Evolutionary conservation across 2,888 invertebrate species (phyloP).

Genomic region (Amphipyra berbera): DNA sequence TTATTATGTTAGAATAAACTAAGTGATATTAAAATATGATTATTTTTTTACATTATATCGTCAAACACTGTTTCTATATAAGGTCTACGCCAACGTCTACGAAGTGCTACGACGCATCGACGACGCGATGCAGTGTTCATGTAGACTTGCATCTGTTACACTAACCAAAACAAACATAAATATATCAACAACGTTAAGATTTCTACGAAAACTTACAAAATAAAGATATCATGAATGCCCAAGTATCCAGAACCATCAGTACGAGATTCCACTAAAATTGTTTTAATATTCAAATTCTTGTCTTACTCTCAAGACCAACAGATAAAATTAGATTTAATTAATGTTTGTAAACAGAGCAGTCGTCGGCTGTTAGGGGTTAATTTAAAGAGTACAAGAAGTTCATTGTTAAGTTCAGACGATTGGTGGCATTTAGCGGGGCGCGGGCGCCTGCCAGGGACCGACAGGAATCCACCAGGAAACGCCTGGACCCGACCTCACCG

Average conservation of each 20-base stretch:
- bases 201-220: not conserved
- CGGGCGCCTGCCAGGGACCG: slow-evolving; percentile 78
- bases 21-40: too few relatives aligned
- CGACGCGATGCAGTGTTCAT: slow-evolving; percentile 12
- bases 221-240: slow-evolving; percentile 7
- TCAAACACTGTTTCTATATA: slow-evolving; percentile 21
- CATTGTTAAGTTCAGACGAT: slow-evolving; percentile 85
- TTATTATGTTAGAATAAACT: too few relatives aligned
- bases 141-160: slow-evolving; percentile 22
- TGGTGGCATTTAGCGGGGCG: slow-evolving; percentile 71
- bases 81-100: slow-evolving; percentile 62
- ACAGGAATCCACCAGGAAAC: slow-evolving; percentile 76
- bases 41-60: not conserved
- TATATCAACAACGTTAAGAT: slow-evolving; percentile 9
- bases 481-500: slow-evolving; percentile 63
- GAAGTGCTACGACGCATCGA: slow-evolving; percentile 61
- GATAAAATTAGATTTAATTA: slow-evolving; percentile 75
- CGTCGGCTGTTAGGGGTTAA: slow-evolving; percentile 69
- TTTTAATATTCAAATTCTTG: slow-evolving; percentile 52
- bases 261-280: slow-evolving; percentile 25
- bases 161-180: slow-evolving; percentile 14
- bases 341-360: slow-evolving; percentile 82
- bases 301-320: slow-evolving; percentile 58
- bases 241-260: slow-evolving; percentile 12
- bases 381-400: slow-evolving; percentile 80